A percentile compares a stretch with the other conserved stretches of the same genome.
phyloP scores from a whole-genome alignment of 2,888 invertebrate species.

The Harpagoxenus sublaevis region DNA sequence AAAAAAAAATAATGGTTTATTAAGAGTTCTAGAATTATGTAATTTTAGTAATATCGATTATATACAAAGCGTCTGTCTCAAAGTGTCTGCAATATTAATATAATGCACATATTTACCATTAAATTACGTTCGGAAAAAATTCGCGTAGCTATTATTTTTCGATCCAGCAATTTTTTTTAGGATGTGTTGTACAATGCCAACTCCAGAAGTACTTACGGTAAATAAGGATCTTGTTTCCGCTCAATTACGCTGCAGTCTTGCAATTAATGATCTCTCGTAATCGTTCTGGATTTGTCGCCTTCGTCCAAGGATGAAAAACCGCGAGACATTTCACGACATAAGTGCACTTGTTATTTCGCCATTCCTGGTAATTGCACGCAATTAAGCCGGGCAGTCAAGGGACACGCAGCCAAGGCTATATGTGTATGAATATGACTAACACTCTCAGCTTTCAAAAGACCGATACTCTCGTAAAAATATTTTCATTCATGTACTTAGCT shows the following conservation, averaged over 20 bases:
- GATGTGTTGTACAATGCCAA: not conserved
- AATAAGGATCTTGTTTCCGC: slow-evolving; percentile 67
- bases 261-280: slow-evolving; percentile 68
- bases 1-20: not conserved
- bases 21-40: not conserved
- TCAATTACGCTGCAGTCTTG: slow-evolving; percentile 44
- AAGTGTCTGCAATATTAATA: not conserved
- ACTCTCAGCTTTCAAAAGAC: not conserved
- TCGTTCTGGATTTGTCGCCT: slow-evolving; percentile 73
- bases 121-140: not conserved
- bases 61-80: not conserved
- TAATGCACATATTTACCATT: not conserved
- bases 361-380: slow-evolving; percentile 83
- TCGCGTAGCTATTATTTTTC: not conserved
- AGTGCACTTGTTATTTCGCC: slow-evolving; percentile 82
- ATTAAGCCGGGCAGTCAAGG: slow-evolving; percentile 81
- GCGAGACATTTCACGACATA: slow-evolving; percentile 62
- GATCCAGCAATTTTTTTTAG: not conserved
- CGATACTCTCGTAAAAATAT: slow-evolving; percentile 24
- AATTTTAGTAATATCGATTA: not conserved
- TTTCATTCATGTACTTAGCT: slow-evolving; percentile 15
- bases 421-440: not conserved
- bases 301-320: slow-evolving; percentile 65
- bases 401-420: slow-evolving; percentile 32
- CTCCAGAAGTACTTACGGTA: not conserved